Conservation (phyloP, 2,797 vertebrate genomes). For the Synanceia verrucosa region DNA sequence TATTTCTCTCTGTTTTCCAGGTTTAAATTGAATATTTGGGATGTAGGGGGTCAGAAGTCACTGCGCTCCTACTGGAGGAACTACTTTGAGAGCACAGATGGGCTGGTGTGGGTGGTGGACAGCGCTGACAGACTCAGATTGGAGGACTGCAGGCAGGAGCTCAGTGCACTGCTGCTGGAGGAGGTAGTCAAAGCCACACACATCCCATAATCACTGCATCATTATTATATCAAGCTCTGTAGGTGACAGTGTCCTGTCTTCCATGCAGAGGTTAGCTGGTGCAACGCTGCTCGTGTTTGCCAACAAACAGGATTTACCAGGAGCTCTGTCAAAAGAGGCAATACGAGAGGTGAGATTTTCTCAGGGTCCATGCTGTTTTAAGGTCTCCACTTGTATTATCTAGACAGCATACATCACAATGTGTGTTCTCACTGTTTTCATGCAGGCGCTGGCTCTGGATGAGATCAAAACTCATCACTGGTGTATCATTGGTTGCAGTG, state of each 20-base stretch:
- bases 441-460: conserved; percentile 85
- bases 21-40: conserved; percentile 94
- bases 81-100: conserved; percentile 95
- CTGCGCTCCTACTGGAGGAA: conserved; percentile 95
- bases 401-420: background rate
- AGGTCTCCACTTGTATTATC: background rate
- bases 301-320: conserved; percentile 79
- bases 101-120: conserved; percentile 96
- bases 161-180: conserved; percentile 85
- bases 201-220: background rate
- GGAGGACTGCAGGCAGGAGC: conserved; percentile 89
- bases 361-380: background rate
- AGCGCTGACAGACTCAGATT: conserved; percentile 90
- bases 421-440: background rate
- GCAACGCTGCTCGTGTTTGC: conserved; percentile 92
- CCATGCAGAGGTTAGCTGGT: conserved; percentile 87
- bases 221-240: background rate
- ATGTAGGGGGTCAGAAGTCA: conserved; percentile 93
- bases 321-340: conserved; percentile 69
- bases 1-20: conserved; percentile 58
- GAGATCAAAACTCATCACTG: conserved; percentile 91
- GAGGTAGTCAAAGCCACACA: conserved; percentile 78
- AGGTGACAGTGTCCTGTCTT: background rate
- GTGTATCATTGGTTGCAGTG: conserved; percentile 92
- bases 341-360: conserved; percentile 58